Base-by-base conservation (phyloP, 2,113 vertebrate genomes). In the Chloropsis cyanopogon region DNA sequence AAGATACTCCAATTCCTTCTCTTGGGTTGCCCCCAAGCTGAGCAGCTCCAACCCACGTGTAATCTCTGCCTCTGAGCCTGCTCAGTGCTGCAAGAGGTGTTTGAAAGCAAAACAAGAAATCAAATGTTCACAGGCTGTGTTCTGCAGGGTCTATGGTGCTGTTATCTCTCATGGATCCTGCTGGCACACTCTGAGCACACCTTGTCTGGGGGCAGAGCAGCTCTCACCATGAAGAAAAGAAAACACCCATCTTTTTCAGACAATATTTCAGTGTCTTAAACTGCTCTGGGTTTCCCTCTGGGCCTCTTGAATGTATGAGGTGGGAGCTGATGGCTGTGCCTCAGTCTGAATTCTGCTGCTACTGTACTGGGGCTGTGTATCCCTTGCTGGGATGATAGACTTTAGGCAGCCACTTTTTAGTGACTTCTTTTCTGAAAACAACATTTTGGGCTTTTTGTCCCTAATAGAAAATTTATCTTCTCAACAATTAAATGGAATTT, bases 261-360 rank as follows among this genome's bases (percentile, higher is more conserved):
- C 60, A 78, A 14, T 92, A 83, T 94, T 94, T 88, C 82, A 90
- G 71, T 88, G 85, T 86, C 78, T 83, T n/a, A 81, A 93, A 86
- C 84, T 83, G 39, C 54, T 65, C 33, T 39, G 52, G 29, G 47
- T 72, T 95, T 90, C 44, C 71, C 63, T 73, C 47, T 70, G 59
- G 75, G 87, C 71, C 82, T 93, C 71, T 73, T 56, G 72, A 65
- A 88, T 83, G 44, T 59, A 86, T 52, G 93, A 90, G 63, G 75
- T 95, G 93, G 82, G 79, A 95, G 75, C 33, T 86, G 87, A 91
- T 3, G 26, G 71, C 29, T 95, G 28, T 83, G 59, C 95, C 75
- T 90, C 1, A 0, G 6, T 49, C 60, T 68, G 79, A 82, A 37
- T 77, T 82, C 61, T 69, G 83, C 76, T 73, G 90, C 94, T 96